Evolutionary conservation across 2,797 vertebrate species (phyloP), one percentile per base, ranked within the genome.

Genomic region (Microcaecilia unicolor): DNA sequence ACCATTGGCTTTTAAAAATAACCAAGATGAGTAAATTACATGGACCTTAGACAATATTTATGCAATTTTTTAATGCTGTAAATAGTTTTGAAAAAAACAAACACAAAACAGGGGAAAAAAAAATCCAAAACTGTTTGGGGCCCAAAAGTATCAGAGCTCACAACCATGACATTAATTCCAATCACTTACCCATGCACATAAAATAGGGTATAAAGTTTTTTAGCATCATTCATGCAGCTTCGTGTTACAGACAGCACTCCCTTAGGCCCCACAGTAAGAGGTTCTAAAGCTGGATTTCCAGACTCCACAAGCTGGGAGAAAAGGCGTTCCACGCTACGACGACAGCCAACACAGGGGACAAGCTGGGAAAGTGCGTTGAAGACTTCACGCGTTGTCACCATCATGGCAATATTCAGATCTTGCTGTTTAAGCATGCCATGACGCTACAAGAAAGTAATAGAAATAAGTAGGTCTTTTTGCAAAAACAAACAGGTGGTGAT

Each of bases 341-440:
- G 85, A 64, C 95, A 99, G 58, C 95, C 94, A 30, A 99, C 94
- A 4, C 95, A 99, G 0, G 92, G 90, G 46, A 99, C 92, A 46
- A 92, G 78, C 81, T 97, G 93, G 60, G 91, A 88, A 34, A 98
- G 87, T 0, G 87, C 83, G 27, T 76, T 77, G 72, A 91, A 76
- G 44, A 98, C 86, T 67, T 98, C 92, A 19, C 86, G 83, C 1
- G 91, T 92, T 7, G 90, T 90, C 67, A 98, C 94, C 85, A 90
- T 90, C 85, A 97, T 81, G 41, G 92, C 88, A 28, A 89, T 76
- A 45, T 74, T 89, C 46, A 98, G 66, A 59, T 98, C 92, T 70
- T 93, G 87, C 42, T 90, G 87, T 50, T 90, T 93, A 60, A 99
- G 70, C 83, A 92, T 92, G 51, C 86, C 80, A 52, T 97, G 83